Percentiles rank a stretch among this genome's conserved stretches.
phyloP scores from a whole-genome alignment of 2,113 vertebrate species.

The Vulpes ferrilata region DNA sequence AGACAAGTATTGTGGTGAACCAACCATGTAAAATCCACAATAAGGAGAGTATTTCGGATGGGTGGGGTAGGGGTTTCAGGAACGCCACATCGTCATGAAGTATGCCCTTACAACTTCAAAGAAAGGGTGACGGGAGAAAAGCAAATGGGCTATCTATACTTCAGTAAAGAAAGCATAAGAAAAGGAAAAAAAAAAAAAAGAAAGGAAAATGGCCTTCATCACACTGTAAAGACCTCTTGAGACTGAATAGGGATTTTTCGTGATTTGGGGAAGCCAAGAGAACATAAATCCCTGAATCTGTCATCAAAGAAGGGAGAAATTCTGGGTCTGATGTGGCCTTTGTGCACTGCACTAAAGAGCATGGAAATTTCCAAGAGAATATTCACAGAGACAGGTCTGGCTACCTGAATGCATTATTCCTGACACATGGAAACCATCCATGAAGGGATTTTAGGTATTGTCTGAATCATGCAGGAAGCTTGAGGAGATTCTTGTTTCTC shows the following conservation, averaged over 20 bases:
- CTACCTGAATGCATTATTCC: not conserved
- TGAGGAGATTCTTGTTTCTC: not conserved
- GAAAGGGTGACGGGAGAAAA: not conserved
- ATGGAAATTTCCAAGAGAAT: not conserved
- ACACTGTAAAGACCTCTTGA: not conserved
- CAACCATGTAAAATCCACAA: not conserved
- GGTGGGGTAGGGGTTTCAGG: not conserved
- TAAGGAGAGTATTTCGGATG: not conserved
- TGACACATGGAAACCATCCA: not conserved
- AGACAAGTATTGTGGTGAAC: conserved; percentile 10
- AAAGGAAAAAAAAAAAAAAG: not conserved
- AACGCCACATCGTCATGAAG: not conserved
- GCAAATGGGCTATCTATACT: not conserved
- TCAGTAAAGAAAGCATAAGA: not conserved
- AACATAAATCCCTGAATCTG: not conserved
- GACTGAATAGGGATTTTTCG: not conserved
- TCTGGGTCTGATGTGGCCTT: not conserved
- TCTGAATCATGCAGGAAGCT: not conserved
- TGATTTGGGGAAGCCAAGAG: conserved; percentile 2
- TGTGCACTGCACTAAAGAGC: not conserved
- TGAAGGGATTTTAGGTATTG: not conserved
- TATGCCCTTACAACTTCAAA: not conserved
- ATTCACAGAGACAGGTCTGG: not conserved
- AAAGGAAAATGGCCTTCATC: not conserved
- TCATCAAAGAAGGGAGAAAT: not conserved